Conservation (phyloP, 2,797 vertebrate species). For the Pantherophis vulpinus region DNA sequence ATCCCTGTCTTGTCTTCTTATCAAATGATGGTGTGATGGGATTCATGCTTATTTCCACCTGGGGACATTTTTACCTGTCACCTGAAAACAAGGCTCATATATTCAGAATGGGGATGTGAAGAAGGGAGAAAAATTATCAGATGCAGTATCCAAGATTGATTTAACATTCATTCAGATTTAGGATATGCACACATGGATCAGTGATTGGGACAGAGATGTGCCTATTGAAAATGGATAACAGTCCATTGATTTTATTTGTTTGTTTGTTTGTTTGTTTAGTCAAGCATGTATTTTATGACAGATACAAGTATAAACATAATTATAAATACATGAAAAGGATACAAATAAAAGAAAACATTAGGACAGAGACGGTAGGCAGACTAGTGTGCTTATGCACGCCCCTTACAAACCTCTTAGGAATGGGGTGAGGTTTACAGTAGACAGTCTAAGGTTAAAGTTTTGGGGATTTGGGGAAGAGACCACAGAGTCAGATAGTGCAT, state of each 20-base stretch:
- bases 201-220: neutral
- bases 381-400: too few relatives aligned
- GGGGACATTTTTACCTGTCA: neutral
- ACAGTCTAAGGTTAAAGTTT: too few relatives aligned
- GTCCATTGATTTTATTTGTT: neutral
- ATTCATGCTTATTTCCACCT: neutral
- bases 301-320: too few relatives aligned
- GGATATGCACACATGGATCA: neutral
- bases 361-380: too few relatives aligned
- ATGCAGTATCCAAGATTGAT: neutral
- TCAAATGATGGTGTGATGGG: neutral
- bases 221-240: neutral
- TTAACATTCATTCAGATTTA: neutral
- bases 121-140: neutral
- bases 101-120: neutral
- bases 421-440: too few relatives aligned
- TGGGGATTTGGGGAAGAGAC: too few relatives aligned
- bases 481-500: too few relatives aligned
- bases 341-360: too few relatives aligned
- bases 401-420: too few relatives aligned
- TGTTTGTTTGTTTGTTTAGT: too few relatives aligned
- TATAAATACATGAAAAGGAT: too few relatives aligned
- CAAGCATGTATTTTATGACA: too few relatives aligned
- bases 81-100: neutral
- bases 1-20: neutral